Evolutionary conservation across 2,888 invertebrate species (phyloP).

Genomic region (Ophioninae sp.): DNA sequence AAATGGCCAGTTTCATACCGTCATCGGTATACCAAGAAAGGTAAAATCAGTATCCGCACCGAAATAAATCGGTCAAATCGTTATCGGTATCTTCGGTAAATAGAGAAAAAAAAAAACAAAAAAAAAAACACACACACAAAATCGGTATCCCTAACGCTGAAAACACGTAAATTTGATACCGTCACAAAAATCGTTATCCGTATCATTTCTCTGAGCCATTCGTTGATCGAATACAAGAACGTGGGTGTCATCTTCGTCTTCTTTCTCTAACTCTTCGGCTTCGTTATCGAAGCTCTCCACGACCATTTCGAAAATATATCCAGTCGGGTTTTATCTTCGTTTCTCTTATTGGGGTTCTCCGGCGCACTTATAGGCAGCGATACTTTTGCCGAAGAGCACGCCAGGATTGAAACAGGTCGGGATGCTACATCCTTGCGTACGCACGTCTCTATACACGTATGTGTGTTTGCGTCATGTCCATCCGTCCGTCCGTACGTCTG

Average conservation of each 20-base stretch:
- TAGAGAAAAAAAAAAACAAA: too few species aligned
- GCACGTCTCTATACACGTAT: neutral
- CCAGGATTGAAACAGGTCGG: slow-evolving; percentile 13
- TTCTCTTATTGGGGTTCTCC: slow-evolving; percentile 14
- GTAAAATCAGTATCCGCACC: too few species aligned
- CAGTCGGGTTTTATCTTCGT: slow-evolving; percentile 3
- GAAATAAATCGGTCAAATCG: too few species aligned
- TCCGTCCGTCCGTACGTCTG: neutral
- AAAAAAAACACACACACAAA: too few species aligned
- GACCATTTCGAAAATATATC: slow-evolving; percentile 3
- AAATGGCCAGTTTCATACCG: too few species aligned
- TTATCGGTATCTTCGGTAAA: too few species aligned
- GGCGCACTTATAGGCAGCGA: slow-evolving; percentile 5
- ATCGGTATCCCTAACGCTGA: too few species aligned
- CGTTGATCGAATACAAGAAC: neutral
- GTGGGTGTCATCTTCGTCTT: slow-evolving; percentile 15
- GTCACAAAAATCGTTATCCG: too few species aligned
- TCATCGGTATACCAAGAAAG: too few species aligned
- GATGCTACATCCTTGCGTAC: neutral
- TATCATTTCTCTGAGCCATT: neutral
- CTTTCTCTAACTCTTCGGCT: too few species aligned
- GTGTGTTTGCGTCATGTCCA: neutral
- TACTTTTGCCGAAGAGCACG: slow-evolving; percentile 15
- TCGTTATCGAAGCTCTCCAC: slow-evolving; percentile 11
- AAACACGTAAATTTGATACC: too few species aligned